These are phyloP conservation scores for Calephelis nemesis DNA, from an alignment of 1,140 invertebrate species.

Conservation along the genomic window DNA sequence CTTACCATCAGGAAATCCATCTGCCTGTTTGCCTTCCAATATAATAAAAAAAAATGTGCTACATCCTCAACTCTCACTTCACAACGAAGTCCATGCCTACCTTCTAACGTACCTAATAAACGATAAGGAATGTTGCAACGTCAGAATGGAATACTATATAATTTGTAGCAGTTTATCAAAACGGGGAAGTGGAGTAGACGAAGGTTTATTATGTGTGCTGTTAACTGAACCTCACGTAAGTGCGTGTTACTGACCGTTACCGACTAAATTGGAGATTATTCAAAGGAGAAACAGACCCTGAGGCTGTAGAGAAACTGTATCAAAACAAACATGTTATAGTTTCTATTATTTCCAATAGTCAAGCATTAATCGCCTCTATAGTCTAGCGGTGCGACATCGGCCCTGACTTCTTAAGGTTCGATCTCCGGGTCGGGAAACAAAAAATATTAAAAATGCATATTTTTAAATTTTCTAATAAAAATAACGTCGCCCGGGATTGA, in stretches of 20 bases:
- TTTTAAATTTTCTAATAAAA: too few relatives aligned
- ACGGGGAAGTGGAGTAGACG: constrained; percentile 18
- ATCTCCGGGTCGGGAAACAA: too few relatives aligned
- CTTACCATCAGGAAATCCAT: too few relatives aligned
- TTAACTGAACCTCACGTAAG: constrained; percentile 48
- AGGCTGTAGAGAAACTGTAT: neutral
- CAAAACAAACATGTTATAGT: neutral
- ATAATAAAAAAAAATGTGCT: too few relatives aligned
- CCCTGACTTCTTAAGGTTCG: too few relatives aligned
- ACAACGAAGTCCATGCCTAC: too few relatives aligned
- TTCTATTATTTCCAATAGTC: neutral
- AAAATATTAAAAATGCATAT: too few relatives aligned
- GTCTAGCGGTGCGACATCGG: too few relatives aligned
- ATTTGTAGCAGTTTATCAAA: constrained; percentile 20
- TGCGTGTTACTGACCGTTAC: neutral
- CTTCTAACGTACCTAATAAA: neutral
- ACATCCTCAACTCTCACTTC: too few relatives aligned
- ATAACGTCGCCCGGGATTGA: too few relatives aligned
- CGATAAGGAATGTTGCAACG: constrained; percentile 6
- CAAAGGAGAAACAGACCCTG: neutral
- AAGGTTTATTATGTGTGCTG: constrained; percentile 35
- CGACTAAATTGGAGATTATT: neutral
- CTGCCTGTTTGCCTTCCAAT: too few relatives aligned
- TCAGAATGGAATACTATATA: constrained; percentile 15
- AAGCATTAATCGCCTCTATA: too few relatives aligned